phyloP scores from a whole-genome alignment of 2,888 invertebrate genomes.

The Creontiades dilutus region DNA sequence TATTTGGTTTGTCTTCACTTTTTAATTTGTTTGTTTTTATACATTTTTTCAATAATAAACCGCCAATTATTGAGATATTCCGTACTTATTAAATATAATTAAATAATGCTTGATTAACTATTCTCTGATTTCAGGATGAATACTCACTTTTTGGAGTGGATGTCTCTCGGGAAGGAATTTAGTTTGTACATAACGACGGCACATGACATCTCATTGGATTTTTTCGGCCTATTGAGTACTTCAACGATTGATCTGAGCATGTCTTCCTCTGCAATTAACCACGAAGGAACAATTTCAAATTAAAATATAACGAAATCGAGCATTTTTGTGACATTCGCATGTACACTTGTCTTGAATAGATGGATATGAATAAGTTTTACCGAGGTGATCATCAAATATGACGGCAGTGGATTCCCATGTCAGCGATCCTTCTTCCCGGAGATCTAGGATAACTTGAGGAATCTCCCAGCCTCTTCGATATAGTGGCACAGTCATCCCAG shows the following conservation, averaged over 20 bases:
- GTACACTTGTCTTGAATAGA: no score
- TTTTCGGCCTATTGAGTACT: constrained; percentile 74
- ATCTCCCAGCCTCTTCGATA: constrained; percentile 86
- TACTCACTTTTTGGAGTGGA: constrained; percentile 26
- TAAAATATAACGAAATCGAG: no score
- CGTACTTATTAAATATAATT: no score
- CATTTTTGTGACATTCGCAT: no score
- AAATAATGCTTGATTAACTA: no score
- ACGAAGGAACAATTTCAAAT: no score
- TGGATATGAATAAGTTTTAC: constrained; percentile 79
- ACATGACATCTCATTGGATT: constrained; percentile 71
- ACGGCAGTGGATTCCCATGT: constrained; percentile 87
- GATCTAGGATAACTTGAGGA: constrained; percentile 88
- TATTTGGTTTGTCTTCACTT: no score
- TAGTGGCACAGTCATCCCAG: constrained; percentile 86
- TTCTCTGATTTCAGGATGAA: not conserved
- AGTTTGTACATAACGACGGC: constrained; percentile 75
- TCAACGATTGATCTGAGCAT: constrained; percentile 77
- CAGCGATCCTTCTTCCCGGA: constrained; percentile 83
- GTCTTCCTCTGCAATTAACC: constrained; percentile 58
- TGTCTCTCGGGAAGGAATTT: constrained; percentile 30
- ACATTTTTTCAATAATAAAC: no score
- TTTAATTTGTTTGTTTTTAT: no score
- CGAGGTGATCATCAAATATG: constrained; percentile 86
- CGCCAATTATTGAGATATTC: no score